Conservation (phyloP, 2,888 invertebrate species). For the Cosmia pyralina region DNA sequence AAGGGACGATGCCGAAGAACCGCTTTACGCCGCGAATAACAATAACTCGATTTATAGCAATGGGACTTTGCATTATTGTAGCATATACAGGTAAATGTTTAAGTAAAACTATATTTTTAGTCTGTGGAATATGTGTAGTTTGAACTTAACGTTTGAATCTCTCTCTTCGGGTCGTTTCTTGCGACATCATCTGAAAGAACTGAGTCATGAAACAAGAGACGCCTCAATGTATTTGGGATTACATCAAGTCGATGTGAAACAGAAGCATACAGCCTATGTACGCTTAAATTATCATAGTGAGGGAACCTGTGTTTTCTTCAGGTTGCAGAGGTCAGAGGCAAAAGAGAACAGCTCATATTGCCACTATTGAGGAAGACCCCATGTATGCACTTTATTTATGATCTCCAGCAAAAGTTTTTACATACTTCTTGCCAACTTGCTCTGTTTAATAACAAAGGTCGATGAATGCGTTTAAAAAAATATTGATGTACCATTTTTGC, state of each 20-base stretch:
- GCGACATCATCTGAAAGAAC: background rate
- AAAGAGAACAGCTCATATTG: background rate
- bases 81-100: conserved; percentile 86
- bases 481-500: background rate
- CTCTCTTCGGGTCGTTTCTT: background rate
- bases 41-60: conserved; percentile 89
- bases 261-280: background rate
- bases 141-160: background rate
- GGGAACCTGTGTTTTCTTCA: conserved; percentile 1
- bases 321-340: conserved; percentile 4
- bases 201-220: background rate
- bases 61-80: conserved; percentile 91
- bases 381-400: background rate
- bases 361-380: background rate
- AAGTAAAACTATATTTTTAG: conserved; percentile 2
- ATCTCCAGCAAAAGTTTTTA: background rate
- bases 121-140: conserved; percentile 3
- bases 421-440: background rate
- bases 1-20: conserved; percentile 80
- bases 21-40: conserved; percentile 82
- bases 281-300: background rate
- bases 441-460: background rate
- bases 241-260: background rate
- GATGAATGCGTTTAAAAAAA: background rate
- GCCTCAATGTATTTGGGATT: background rate